Conservation (phyloP, 2,888 invertebrate species). For the Coremacera marginata region DNA sequence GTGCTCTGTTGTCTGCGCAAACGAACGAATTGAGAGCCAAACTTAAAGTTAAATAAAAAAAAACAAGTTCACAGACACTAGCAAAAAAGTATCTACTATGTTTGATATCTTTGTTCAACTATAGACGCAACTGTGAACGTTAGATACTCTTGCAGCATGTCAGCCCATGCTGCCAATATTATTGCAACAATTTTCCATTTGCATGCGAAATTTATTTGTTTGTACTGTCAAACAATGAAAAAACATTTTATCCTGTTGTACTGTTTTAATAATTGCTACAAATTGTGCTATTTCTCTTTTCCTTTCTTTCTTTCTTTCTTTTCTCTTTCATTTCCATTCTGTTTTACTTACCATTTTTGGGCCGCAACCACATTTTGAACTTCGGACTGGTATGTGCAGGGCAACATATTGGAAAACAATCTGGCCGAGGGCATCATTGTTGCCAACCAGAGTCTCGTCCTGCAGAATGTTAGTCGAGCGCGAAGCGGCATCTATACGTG, state of each 20-base stretch:
- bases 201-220: conserved; percentile 25
- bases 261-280: conserved; percentile 29
- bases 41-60: not conserved
- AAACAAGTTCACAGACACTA: not conserved
- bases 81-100: not conserved
- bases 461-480: conserved; percentile 84
- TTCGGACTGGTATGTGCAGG: conserved; percentile 70
- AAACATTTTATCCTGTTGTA: conserved; percentile 6
- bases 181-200: conserved; percentile 23
- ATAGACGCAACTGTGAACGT: not conserved
- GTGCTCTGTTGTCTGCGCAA: not conserved
- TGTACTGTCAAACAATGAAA: conserved; percentile 8
- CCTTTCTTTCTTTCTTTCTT: not conserved
- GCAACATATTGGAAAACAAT: conserved; percentile 83
- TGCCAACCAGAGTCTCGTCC: conserved; percentile 90
- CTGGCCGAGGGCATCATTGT: conserved; percentile 84
- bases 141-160: not conserved
- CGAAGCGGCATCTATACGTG: conserved; percentile 88
- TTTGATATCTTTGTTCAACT: too few relatives aligned
- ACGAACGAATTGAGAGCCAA: not conserved
- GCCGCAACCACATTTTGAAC: not conserved
- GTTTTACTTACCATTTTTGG: not conserved
- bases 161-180: not conserved
- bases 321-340: not conserved
- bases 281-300: conserved; percentile 13